phyloP scores from a whole-genome alignment of 1,140 invertebrate species.

The Lithobius niger region DNA sequence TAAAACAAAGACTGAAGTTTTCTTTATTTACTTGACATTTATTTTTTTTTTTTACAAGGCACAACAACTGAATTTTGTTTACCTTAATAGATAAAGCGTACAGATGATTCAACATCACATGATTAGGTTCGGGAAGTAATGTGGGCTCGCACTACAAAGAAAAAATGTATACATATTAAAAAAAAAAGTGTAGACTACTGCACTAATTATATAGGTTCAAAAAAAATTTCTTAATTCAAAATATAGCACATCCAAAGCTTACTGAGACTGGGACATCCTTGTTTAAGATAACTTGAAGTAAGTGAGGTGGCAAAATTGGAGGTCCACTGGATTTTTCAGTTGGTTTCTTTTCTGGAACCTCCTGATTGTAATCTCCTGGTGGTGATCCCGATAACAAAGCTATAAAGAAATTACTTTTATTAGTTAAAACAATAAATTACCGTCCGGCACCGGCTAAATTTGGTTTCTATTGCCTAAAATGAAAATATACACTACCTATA shows the following conservation, averaged over 20 bases:
- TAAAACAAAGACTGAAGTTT: too few species aligned
- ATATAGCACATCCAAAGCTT: too few species aligned
- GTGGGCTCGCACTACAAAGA: conserved; percentile 83
- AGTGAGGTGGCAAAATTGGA: conserved; percentile 92
- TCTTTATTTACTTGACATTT: too few species aligned
- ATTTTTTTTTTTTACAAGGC: too few species aligned
- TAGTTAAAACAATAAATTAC: too few species aligned
- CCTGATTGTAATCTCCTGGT: conserved; percentile 64
- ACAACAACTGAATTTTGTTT: not conserved
- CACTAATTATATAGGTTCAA: conserved; percentile 6
- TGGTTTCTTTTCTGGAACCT: conserved; percentile 74
- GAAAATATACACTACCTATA: too few species aligned
- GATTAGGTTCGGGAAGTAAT: conserved; percentile 94
- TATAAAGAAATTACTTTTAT: too few species aligned
- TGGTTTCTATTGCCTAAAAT: too few species aligned
- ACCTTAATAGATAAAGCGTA: conserved; percentile 95
- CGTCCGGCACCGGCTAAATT: too few species aligned
- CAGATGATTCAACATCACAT: conserved; percentile 99
- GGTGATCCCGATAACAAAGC: conserved; percentile 27
- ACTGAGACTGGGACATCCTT: conserved; percentile 91
- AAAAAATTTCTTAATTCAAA: not conserved
- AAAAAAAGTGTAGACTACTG: too few species aligned
- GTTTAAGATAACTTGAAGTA: conserved; percentile 96
- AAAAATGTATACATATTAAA: conserved; percentile 14
- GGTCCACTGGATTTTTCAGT: conserved; percentile 85